Evolutionary conservation across 2,113 vertebrate genomes (phyloP), one percentile per base, ranked within the genome.

Genomic region (Platycercus adscitus): DNA sequence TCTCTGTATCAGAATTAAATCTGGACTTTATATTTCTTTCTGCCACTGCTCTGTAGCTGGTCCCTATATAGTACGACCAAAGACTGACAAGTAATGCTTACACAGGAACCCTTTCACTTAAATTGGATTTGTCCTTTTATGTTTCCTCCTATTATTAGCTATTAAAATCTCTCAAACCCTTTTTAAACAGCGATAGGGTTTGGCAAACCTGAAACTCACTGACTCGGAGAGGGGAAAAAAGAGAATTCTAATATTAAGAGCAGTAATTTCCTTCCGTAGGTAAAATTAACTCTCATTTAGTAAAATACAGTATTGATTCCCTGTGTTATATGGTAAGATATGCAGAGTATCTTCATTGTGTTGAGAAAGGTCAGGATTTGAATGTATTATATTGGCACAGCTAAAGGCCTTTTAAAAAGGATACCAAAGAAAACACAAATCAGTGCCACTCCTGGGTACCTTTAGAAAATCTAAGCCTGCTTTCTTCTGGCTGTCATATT

Each of bases 1-100:
- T 99, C 99, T 99, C 98, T 98, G 98, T 99, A 99, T 99, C 99
- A 97, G 99, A 99, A 99, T 99, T 99, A 99, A 99, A 99, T 99
- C 99, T 99, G 99, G 98, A 99, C 99, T 99, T 99, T 99, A 99
- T 99, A 99, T 99, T 99, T 99, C 99, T 99, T 98, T 97, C 99
- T 98, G 98, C 98, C 98, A 97, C 97, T 98, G 98, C 98, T 98
- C 98, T 88, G 98, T 97, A 98, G 98, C 98, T 95, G 98, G 98
- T 98, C 98, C 94, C 98, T 98, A 97, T 98, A 98, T 98, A 98
- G 98, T 98, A 98, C 98, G 98, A 99, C 99, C 98, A 98, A 89
- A 96, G 98, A 98, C 98, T 99, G 99, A 99, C 99, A 99, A 99
- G 98, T 98, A 98, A 97, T 97, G 98, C 98, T 98, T 98, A 98